Base-by-base conservation (phyloP, 2,113 vertebrate genomes). In the Thomomys bottae region DNA sequence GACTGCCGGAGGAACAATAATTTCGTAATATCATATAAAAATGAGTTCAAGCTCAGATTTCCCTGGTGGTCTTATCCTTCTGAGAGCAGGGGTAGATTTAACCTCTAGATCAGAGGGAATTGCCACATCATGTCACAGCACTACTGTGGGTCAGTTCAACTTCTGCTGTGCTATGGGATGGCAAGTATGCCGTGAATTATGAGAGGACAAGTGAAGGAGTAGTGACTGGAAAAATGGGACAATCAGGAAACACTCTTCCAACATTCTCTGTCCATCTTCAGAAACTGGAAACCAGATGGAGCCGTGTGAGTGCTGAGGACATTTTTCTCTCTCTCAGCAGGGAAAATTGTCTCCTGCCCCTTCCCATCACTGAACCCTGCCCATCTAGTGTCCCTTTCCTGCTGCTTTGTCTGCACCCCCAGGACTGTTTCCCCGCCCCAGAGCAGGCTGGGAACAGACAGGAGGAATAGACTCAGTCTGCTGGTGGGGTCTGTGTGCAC, bases 401-500 rank as follows among this genome's bases (percentile, higher is more conserved):
- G 0, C 38, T 24, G 80, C 59, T 38, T 24, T 42, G 42, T 64
- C 76, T 21, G 79, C 66, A 34, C 64, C 83, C 49, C 64, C 40
- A 12, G 17, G 72, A 45, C 61, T 42, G 36, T 40, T 66, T 40
- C 32, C 32, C 82, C n/a, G 84, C 38, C 84, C 84, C 0, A 0
- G n/a, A 95, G 91, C 92, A 94, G 81, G 87, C 93, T 87, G 66
- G 2, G 17, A 66, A 91, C 81, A 64, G 80, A 91, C 81, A 9
- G 28, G 70, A 63, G 94, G 66, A 93, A 64, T 72, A 42, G 68
- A 61, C 95, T 84, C 71, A 18, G 85, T 32, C n/a, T 73, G 89
- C 95, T 95, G 90, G 85, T 84, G 95, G 96, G 92, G 84, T 96
- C 94, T 90, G 94, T 94, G 76, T 95, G 95, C 90, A 96, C 81